These are phyloP conservation scores for Sinhomidia bicolor DNA, from an alignment of 2,888 invertebrate genomes.

Conservation along the genomic window DNA sequence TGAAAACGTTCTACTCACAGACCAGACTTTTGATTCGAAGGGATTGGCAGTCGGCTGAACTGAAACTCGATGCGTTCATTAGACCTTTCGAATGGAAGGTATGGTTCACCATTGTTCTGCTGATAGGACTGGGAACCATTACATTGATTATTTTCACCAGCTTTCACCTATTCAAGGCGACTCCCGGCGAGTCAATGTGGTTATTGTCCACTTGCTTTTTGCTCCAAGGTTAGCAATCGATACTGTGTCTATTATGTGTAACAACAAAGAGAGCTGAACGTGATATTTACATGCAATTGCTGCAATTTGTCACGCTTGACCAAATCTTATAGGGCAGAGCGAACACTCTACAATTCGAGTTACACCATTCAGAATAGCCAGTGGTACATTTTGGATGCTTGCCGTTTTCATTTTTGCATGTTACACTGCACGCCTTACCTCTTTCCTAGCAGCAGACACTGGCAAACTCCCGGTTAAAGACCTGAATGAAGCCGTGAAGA, in stretches of 20 bases:
- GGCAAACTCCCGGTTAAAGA: slow-evolving; percentile 76
- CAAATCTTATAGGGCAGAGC: slow-evolving; percentile 71
- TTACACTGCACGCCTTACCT: slow-evolving; percentile 78
- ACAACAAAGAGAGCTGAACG: neutral
- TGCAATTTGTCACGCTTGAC: slow-evolving; percentile 26
- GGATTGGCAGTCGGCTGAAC: slow-evolving; percentile 74
- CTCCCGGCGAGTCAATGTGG: slow-evolving; percentile 73
- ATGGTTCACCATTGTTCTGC: slow-evolving; percentile 75
- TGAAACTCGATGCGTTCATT: slow-evolving; percentile 77
- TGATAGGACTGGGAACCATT: slow-evolving; percentile 72
- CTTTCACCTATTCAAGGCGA: slow-evolving; percentile 68
- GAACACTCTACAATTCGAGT: slow-evolving; percentile 74
- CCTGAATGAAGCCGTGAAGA: slow-evolving; percentile 75
- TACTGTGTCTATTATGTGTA: too few species aligned
- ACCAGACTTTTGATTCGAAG: slow-evolving; percentile 76
- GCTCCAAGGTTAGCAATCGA: slow-evolving; percentile 74
- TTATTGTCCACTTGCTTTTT: slow-evolving; percentile 77
- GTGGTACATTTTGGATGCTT: slow-evolving; percentile 78
- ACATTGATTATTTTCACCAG: slow-evolving; percentile 71
- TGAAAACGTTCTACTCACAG: slow-evolving; percentile 42
- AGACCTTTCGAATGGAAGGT: slow-evolving; percentile 77
- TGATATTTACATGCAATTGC: slow-evolving; percentile 41
- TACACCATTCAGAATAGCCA: slow-evolving; percentile 76
- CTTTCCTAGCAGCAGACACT: slow-evolving; percentile 76
- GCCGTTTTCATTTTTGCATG: slow-evolving; percentile 77